Base-by-base conservation (phyloP, 2,113 vertebrate species). In the Vulpes ferrilata region DNA sequence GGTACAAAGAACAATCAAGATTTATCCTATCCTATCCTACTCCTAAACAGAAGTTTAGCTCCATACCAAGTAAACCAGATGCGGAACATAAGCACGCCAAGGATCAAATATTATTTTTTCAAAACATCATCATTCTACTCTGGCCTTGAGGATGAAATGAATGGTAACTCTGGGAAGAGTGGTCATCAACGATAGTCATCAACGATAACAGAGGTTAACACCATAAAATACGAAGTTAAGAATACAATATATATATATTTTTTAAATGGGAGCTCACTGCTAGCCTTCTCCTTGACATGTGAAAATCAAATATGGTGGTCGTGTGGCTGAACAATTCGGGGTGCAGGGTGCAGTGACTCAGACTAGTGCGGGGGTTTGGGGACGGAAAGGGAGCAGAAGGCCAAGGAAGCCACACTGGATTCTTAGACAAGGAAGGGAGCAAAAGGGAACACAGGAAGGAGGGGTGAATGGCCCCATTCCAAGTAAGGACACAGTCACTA, bases 131-230 rank as follows among this genome's bases (percentile, higher is more conserved):
- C 22, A 48, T 78, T 93, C 35, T 83, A 51, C 3, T 38, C n/a
- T 20, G 30, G 79, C 65, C 67, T 57, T 53, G 79, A 92, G n/a
- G 57, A 92, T 90, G 53, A 96, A 84, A 65, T n/a, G 23, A 64
- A 93, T 35, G 13, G 25, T 32, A 78, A 94, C 7, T 59, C 9
- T 78, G n/a, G 25, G 16, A 95, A 92, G 27, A 48, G 35, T 9
- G 2, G 76, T 88, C n/a, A n/a, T n/a, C n/a, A n/a, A n/a, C n/a
- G 62, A 43, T 1, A 65, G 5, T 43, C 60, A 78, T 38, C 27
- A 90, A 84, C 64, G 71, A 51, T 0, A 43, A 88, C n/a, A 93
- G 67, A 96, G 0, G 3, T 19, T 67, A 78, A n/a, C 67, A 25
- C 30, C 60, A 67, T 88, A 84, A 88, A 93, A 60, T 64, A 93